Evolutionary conservation across 2,113 vertebrate species (phyloP).

Genomic region (Accipiter virgatus): DNA sequence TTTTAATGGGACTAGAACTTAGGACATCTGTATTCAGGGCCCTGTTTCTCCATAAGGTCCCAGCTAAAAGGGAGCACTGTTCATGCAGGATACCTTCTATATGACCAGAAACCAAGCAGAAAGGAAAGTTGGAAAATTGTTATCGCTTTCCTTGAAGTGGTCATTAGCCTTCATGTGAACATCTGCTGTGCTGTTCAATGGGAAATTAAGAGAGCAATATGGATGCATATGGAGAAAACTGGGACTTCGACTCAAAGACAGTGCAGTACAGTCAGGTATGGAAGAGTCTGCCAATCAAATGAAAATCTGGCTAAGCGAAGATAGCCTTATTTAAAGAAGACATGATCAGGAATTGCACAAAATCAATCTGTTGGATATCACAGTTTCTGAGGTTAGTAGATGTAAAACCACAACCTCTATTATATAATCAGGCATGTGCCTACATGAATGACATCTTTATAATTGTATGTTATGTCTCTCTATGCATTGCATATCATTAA

Average conservation of each 20-base stretch:
- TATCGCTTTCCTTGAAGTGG: not conserved
- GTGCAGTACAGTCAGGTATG: not conserved
- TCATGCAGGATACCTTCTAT: not conserved
- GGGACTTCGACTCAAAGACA: not conserved
- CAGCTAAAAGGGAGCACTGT: not conserved
- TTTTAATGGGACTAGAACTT: not conserved
- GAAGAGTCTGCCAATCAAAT: not conserved
- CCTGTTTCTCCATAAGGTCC: not conserved
- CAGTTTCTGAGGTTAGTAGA: not conserved
- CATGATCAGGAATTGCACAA: not conserved
- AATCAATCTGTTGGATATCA: conserved; percentile 13
- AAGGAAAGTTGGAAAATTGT: not conserved
- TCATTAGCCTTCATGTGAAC: not conserved
- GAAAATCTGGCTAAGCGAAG: not conserved
- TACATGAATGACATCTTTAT: conserved; percentile 28
- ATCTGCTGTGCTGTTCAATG: not conserved
- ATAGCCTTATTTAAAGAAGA: not conserved
- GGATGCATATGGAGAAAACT: not conserved
- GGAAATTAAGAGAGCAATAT: not conserved
- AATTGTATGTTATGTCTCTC: not conserved
- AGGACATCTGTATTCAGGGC: not conserved
- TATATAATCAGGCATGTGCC: conserved; percentile 29
- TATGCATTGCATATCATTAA: not conserved
- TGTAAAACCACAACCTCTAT: not conserved
- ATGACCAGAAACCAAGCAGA: not conserved